Evolutionary conservation across 2,888 invertebrate species (phyloP), one percentile per base, ranked within the genome.

Genomic region (Micropterix aruncella): DNA sequence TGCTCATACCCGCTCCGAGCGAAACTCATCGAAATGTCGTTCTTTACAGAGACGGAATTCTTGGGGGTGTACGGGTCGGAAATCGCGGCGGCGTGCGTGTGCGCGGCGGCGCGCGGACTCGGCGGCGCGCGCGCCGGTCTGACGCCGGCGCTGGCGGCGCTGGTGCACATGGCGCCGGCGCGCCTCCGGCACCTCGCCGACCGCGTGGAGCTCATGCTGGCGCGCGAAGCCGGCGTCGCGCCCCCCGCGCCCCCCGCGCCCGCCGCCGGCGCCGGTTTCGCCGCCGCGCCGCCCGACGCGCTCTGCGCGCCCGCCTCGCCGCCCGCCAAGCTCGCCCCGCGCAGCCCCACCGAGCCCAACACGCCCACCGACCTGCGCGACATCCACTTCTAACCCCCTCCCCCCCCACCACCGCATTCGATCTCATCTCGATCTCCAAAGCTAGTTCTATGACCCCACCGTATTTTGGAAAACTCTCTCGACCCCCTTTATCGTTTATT

Each of bases 311-410:
- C 66, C 60, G 62, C 65, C 58, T 65, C 65, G 60, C 57, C 61
- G n/a, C 14, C 12, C 19, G 18, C 27, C 52, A 55, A 49, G 50
- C 44, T 51, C 64, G 68, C 57, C 65, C 65, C 60, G 57, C 61
- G 16, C 14, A 15, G 14, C 40, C 27, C 52, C 55, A 49, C 50
- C 44, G 52, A 64, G 68, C 73, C 78, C 1, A 69, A 72, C 48
- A 80, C 80, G 2, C 80, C 80, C 3, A 79, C 79, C 27, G 79
- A 79, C 52, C 75, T 80, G 9, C 74, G 77, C 50, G 77, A 79
- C 55, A 73, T 80, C 44, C 68, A 69, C 51, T 76, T 77, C 56
- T 77, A 62, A 71, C 40, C 19, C 5, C 27, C 27, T 12, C 5
- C 27, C 27, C 7, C 27, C 27, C 12, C 27, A 27, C 27, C 12